Evolutionary conservation across 2,888 invertebrate species (phyloP).

Genomic region (Trichogramma dendrolimi): DNA sequence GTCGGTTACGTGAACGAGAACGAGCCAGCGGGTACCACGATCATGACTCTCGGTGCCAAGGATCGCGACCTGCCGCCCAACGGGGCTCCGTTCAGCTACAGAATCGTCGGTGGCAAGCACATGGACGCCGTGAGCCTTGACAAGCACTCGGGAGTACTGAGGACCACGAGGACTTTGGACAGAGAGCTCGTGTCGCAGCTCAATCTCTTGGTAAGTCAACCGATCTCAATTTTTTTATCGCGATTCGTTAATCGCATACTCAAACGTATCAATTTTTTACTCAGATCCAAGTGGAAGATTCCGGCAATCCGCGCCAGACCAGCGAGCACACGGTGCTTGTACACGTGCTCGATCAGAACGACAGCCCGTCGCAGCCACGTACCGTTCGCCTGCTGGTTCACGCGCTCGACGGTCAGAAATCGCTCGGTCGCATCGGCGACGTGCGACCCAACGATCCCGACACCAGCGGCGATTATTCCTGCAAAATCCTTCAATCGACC

Average conservation of each 20-base stretch:
- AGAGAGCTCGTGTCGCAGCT: constrained; percentile 75
- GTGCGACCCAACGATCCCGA: constrained; percentile 91
- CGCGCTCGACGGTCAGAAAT: constrained; percentile 71
- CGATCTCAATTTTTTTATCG: not conserved
- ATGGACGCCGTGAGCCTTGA: constrained; percentile 73
- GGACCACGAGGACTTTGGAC: constrained; percentile 75
- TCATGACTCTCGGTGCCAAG: constrained; percentile 79
- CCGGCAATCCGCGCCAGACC: constrained; percentile 76
- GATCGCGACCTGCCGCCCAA: constrained; percentile 89
- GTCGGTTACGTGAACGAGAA: constrained; percentile 81
- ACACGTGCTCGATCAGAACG: constrained; percentile 81
- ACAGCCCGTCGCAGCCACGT: constrained; percentile 81
- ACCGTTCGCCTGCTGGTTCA: constrained; percentile 77
- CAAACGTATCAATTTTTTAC: not conserved
- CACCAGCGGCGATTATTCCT: constrained; percentile 82
- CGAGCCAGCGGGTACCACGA: constrained; percentile 75
- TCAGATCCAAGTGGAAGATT: constrained; percentile 79
- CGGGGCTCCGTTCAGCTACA: constrained; percentile 84
- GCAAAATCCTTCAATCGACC: constrained; percentile 67
- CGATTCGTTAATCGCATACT: not conserved
- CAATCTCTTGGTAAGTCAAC: constrained; percentile 58
- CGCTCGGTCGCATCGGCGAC: constrained; percentile 81
- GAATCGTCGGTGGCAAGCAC: constrained; percentile 73
- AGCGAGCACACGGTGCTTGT: constrained; percentile 75
- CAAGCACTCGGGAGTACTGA: constrained; percentile 73